Percentiles rank a stretch among this genome's conserved stretches.
Conservation (phyloP, 92 coral and sea anemone genomes). For the Nematostella vectensis region DNA sequence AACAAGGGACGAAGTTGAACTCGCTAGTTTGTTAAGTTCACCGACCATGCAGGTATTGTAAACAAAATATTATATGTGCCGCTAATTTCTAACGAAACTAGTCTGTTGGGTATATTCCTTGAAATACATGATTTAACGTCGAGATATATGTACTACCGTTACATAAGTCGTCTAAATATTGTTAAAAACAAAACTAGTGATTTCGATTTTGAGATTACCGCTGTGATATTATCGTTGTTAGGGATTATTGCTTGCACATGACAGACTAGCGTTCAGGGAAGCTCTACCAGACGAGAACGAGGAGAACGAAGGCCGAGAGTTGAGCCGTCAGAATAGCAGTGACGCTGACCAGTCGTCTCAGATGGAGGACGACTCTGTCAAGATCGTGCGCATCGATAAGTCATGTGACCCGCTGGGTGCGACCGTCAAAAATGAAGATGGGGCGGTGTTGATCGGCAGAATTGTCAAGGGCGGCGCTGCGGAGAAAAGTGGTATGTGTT, state of each 20-base stretch:
- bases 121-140: too few species aligned
- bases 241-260: slow-evolving; percentile 88
- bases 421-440: slow-evolving; percentile 90
- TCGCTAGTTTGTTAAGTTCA: too few species aligned
- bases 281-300: slow-evolving; percentile 76
- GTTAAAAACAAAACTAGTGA: too few species aligned
- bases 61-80: too few species aligned
- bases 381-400: slow-evolving; percentile 89
- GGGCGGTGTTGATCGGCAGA: slow-evolving; percentile 92
- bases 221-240: slow-evolving; percentile 14
- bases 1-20: too few species aligned
- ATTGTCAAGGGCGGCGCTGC: slow-evolving; percentile 96
- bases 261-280: slow-evolving; percentile 89
- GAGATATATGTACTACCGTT: too few species aligned
- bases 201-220: too few species aligned
- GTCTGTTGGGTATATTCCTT: too few species aligned
- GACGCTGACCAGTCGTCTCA: slow-evolving; percentile 60
- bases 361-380: slow-evolving; percentile 83
- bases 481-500: slow-evolving; percentile 87
- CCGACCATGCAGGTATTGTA: too few species aligned
- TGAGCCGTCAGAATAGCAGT: slow-evolving; percentile 39
- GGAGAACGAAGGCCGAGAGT: slow-evolving; percentile 38
- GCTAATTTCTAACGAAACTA: too few species aligned
- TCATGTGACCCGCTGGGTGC: slow-evolving; percentile 95
- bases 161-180: too few species aligned